Evolutionary conservation across 92 coral and sea anemone species (phyloP).

Genomic region (Umimayanthus chanpuru): DNA sequence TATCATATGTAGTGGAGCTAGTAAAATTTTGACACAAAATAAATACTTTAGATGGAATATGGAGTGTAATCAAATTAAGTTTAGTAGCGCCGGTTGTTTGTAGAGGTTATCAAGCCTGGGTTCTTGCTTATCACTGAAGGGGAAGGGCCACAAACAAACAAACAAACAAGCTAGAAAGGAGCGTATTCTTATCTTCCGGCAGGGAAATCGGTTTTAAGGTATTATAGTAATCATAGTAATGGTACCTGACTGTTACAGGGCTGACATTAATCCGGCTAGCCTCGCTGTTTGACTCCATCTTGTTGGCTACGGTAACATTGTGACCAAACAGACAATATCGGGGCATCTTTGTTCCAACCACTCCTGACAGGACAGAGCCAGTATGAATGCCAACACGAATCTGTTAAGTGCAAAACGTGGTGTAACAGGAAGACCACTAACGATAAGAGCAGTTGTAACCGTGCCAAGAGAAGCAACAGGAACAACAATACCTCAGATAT

Average conservation of each 20-base stretch:
- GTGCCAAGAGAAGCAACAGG: not conserved
- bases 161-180: too few species aligned
- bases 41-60: too few species aligned
- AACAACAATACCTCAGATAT: not conserved
- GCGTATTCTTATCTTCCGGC: too few species aligned
- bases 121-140: too few species aligned
- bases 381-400: conserved; percentile 94
- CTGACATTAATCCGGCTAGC: conserved; percentile 83
- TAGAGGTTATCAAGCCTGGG: too few species aligned
- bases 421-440: too few species aligned
- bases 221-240: not conserved
- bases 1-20: too few species aligned
- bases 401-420: conserved; percentile 12
- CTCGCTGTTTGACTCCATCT: conserved; percentile 93
- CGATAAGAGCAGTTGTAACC: not conserved
- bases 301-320: conserved; percentile 88
- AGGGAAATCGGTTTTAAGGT: too few species aligned
- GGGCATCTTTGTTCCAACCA: conserved; percentile 94
- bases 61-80: too few species aligned
- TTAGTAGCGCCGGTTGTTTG: too few species aligned
- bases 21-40: too few species aligned
- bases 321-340: conserved; percentile 92
- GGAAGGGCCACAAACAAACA: too few species aligned
- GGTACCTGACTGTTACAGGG: conserved; percentile 72
- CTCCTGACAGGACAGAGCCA: conserved; percentile 88